Evolutionary conservation across 2,113 vertebrate species (phyloP).

Genomic region (Glaucidium brasilianum): DNA sequence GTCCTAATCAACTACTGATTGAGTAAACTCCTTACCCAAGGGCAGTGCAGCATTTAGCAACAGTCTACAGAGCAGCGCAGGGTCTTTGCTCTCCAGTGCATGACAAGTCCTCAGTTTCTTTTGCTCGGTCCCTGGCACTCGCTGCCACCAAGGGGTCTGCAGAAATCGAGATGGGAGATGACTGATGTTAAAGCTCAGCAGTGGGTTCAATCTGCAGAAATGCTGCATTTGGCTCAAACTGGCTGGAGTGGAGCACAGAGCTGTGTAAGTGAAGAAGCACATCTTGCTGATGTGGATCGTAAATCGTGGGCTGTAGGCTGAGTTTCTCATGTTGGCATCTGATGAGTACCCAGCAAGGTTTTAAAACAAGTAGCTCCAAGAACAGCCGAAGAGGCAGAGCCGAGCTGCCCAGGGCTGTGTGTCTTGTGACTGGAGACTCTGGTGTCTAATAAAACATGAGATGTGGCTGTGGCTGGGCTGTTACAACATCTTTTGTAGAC

Average conservation of each 20-base stretch:
- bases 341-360: background rate
- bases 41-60: background rate
- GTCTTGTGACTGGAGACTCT: background rate
- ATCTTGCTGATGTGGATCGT: background rate
- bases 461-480: background rate
- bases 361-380: background rate
- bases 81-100: background rate
- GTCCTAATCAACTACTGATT: background rate
- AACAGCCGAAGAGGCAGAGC: background rate
- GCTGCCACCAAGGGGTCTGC: background rate
- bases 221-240: background rate
- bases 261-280: background rate
- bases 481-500: background rate
- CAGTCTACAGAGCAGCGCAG: background rate
- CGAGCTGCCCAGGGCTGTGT: background rate
- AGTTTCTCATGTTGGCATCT: background rate
- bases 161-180: background rate
- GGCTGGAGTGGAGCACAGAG: background rate
- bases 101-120: background rate
- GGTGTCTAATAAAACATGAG: background rate
- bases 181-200: background rate
- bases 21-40: background rate
- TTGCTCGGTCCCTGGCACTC: background rate
- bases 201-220: background rate
- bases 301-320: background rate